Conservation (phyloP, 2,113 vertebrate species). For the Elephantulus edwardii region DNA sequence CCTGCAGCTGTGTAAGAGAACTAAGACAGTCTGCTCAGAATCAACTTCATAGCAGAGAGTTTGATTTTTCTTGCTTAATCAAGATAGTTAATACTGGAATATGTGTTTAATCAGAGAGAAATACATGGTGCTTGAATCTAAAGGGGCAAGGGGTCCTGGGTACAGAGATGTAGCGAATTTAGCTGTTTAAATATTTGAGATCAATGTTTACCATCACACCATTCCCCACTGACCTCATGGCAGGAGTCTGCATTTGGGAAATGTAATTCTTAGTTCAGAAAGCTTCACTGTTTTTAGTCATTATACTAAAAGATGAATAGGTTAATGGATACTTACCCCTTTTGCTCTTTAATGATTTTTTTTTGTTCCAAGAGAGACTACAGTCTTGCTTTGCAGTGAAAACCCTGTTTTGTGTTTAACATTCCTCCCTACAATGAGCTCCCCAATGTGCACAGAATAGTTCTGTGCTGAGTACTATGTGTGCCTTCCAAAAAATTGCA, state of each 20-base stretch:
- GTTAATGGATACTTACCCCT: constrained; percentile 49
- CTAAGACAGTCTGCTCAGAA: too few relatives aligned
- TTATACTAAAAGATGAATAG: constrained; percentile 52
- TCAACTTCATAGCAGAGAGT: too few relatives aligned
- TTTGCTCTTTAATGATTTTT: constrained; percentile 49
- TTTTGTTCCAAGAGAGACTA: constrained; percentile 37
- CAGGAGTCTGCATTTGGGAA: constrained; percentile 20
- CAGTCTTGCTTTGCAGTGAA: constrained; percentile 48
- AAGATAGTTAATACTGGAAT: constrained; percentile 20
- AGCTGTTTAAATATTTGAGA: constrained; percentile 56
- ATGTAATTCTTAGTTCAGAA: constrained; percentile 44
- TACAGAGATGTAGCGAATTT: constrained; percentile 9
- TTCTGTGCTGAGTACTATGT: background rate
- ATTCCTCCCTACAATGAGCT: constrained; percentile 34
- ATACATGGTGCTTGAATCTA: background rate
- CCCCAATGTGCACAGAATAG: constrained; percentile 17
- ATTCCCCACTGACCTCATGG: constrained; percentile 36
- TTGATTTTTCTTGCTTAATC: too few relatives aligned
- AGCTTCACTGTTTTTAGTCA: constrained; percentile 50
- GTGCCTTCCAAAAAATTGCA: background rate
- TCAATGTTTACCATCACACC: constrained; percentile 21
- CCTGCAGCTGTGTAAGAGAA: too few relatives aligned
- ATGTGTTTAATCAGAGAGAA: constrained; percentile 41
- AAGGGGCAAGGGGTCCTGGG: background rate
- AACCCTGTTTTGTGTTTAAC: constrained; percentile 52